Percentiles rank a stretch among this genome's conserved stretches.
Conservation (phyloP, 2,113 vertebrate species). For the Periophthalmodon schlosseri region DNA sequence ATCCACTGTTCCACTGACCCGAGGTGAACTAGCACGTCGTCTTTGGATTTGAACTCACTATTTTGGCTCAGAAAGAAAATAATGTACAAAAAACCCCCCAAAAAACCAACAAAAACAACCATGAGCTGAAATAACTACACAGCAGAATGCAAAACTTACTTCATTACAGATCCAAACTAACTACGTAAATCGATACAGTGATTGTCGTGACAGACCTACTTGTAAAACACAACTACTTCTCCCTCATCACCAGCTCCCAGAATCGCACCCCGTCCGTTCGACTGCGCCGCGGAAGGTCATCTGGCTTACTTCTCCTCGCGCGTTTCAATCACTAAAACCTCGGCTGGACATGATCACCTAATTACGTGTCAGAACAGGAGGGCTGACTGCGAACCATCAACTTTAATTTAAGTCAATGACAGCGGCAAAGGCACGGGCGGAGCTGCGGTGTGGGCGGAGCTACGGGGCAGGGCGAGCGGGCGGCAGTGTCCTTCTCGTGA, state of each 20-base stretch:
- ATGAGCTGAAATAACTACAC: no score
- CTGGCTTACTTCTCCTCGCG: not conserved
- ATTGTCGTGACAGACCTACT: no score
- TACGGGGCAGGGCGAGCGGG: no score
- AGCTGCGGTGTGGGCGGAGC: not conserved
- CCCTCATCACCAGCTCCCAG: not conserved
- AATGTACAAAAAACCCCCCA: no score
- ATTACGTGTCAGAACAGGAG: not conserved
- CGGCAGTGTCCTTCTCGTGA: conserved; percentile 48
- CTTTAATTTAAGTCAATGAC: conserved; percentile 8
- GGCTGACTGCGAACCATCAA: conserved; percentile 4
- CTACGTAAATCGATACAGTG: no score
- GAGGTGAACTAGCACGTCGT: not conserved
- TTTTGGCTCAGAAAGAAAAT: conserved; percentile 36
- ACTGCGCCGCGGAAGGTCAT: not conserved
- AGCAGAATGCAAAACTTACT: no score
- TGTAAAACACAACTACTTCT: not conserved
- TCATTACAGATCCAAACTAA: no score
- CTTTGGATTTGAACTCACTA: conserved; percentile 33
- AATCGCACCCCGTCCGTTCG: not conserved
- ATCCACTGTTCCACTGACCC: not conserved
- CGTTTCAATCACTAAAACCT: conserved; percentile 4
- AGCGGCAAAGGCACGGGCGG: not conserved
- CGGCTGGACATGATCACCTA: conserved; percentile 5
- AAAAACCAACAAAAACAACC: no score